A percentile compares a stretch with the other conserved stretches of the same genome.
Conservation (phyloP, 1,140 invertebrate species). For the Macrobrachium rosenbergii region DNA sequence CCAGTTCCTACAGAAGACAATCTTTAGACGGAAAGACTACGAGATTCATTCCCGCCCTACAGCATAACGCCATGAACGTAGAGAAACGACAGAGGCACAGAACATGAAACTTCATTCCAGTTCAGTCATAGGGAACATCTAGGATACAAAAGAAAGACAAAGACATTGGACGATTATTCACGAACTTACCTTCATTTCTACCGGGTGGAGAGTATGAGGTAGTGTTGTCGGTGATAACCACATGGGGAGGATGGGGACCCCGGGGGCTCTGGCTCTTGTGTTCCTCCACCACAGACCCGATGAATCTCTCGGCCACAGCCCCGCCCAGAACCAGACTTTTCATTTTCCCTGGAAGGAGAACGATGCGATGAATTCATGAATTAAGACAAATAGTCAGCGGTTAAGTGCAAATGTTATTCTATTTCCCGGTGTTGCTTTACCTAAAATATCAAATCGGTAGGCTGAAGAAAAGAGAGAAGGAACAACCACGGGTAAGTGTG, state of each 20-base stretch:
- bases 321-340: conserved; percentile 38
- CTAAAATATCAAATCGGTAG: neutral
- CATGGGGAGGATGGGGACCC: conserved; percentile 43
- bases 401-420: no score
- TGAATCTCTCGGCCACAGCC: conserved; percentile 39
- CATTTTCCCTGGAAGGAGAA: conserved; percentile 12
- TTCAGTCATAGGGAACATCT: no score
- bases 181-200: conserved; percentile 25
- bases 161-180: no score
- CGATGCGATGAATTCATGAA: neutral
- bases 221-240: conserved; percentile 18
- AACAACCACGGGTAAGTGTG: no score
- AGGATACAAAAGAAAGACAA: no score
- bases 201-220: conserved; percentile 5
- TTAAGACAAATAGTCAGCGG: neutral
- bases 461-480: no score
- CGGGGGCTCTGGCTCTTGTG: neutral
- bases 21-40: no score
- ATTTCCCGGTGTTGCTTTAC: neutral
- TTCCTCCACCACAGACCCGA: conserved; percentile 46
- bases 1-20: no score
- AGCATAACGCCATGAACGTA: no score
- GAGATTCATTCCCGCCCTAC: no score
- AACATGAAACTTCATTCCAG: no score
- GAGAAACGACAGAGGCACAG: no score